A percentile compares a stretch with the other conserved stretches of the same genome.
These are phyloP conservation scores for Entomobrya multifasciata DNA, from an alignment of 2,888 invertebrate genomes.

Conservation along the genomic window DNA sequence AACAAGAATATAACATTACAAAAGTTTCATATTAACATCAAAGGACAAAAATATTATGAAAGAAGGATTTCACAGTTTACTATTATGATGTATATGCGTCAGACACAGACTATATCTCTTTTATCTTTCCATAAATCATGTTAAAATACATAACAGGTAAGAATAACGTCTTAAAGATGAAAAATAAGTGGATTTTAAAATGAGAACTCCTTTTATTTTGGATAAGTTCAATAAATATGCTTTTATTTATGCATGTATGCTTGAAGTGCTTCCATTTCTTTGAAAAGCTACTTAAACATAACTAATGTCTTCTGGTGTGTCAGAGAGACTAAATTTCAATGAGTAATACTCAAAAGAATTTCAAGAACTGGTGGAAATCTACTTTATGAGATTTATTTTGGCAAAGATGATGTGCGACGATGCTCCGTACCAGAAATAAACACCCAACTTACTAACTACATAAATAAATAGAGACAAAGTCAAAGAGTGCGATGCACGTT, in stretches of 20 bases:
- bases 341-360: not conserved
- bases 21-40: not conserved
- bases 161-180: not conserved
- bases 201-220: not conserved
- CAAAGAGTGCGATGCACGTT: slow-evolving; percentile 8
- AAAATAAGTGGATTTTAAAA: slow-evolving; percentile 11
- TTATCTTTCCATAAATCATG: not conserved
- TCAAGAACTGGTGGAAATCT: not conserved
- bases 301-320: not conserved
- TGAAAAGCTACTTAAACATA: not conserved
- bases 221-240: not conserved
- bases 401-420: not conserved
- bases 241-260: not conserved
- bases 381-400: slow-evolving; percentile 31
- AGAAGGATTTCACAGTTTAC: too few relatives aligned
- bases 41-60: not conserved
- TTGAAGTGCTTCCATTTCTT: not conserved
- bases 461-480: not conserved
- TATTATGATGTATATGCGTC: not conserved
- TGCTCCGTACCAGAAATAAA: not conserved
- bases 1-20: not conserved
- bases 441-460: not conserved
- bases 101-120: too few relatives aligned
- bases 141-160: not conserved
- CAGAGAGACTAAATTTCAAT: not conserved